Percentiles rank a stretch among this genome's conserved stretches.
Evolutionary conservation across 1,140 invertebrate species (phyloP).

Genomic region (Temnothorax nylanderi): DNA sequence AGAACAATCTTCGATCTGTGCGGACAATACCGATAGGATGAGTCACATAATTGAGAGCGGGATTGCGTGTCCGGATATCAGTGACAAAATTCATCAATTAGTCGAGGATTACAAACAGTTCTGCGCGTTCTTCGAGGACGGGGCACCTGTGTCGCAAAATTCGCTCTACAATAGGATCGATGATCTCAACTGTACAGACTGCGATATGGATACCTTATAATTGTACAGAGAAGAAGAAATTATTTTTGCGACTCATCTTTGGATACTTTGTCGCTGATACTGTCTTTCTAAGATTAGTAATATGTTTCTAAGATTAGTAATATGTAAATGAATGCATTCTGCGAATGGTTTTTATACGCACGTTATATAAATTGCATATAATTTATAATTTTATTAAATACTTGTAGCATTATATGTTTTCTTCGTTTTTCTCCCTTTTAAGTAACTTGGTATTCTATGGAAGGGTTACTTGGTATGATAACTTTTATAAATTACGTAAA

Average conservation of each 20-base stretch:
- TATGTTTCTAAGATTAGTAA: no score
- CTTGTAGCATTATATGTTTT: neutral
- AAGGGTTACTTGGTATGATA: neutral
- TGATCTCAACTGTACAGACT: conserved; percentile 54
- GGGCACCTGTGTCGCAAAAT: conserved; percentile 42
- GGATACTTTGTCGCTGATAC: neutral
- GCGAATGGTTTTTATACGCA: neutral
- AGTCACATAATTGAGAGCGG: conserved; percentile 67
- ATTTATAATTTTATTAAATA: conserved; percentile 17
- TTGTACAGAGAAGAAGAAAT: neutral
- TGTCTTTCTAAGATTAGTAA: neutral
- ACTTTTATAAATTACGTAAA: neutral
- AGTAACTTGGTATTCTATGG: neutral
- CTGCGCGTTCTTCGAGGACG: conserved; percentile 24
- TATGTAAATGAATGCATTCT: conserved; percentile 9
- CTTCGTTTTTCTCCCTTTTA: neutral
- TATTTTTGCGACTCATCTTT: neutral
- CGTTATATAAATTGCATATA: conserved; percentile 27
- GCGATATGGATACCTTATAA: conserved; percentile 40
- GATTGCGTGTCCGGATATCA: conserved; percentile 25
- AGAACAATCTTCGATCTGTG: conserved; percentile 66
- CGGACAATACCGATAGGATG: conserved; percentile 59
- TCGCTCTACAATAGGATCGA: conserved; percentile 67
- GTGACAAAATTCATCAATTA: conserved; percentile 48
- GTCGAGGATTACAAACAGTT: conserved; percentile 67